phyloP scores from a whole-genome alignment of 1,140 invertebrate genomes.

The Aphelenchoides besseyi region DNA sequence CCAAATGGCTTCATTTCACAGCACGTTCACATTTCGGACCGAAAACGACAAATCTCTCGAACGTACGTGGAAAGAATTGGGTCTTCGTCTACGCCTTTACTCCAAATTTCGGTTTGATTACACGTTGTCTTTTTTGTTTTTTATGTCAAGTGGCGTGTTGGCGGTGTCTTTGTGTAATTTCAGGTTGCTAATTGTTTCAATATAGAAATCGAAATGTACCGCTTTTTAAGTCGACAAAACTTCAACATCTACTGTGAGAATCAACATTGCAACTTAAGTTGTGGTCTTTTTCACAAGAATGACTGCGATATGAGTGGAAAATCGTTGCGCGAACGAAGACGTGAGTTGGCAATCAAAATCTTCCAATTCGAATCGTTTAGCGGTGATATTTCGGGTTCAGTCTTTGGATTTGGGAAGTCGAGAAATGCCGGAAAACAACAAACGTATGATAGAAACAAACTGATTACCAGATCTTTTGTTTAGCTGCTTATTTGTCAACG shows the following conservation, averaged over 20 bases:
- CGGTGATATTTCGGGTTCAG: neutral
- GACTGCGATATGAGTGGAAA: neutral
- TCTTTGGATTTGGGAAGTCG: neutral
- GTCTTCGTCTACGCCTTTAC: too few relatives aligned
- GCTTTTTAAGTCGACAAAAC: neutral
- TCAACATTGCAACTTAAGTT: neutral
- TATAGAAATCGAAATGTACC: conserved; percentile 17
- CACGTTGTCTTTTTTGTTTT: too few relatives aligned
- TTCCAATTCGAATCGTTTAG: neutral
- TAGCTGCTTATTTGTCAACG: neutral
- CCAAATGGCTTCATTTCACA: too few relatives aligned
- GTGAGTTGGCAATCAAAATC: neutral
- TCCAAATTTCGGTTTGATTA: too few relatives aligned
- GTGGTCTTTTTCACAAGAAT: neutral
- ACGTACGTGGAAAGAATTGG: too few relatives aligned
- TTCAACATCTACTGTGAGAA: neutral
- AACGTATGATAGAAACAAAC: neutral
- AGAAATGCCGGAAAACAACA: neutral
- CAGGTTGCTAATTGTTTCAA: too few relatives aligned
- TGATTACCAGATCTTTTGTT: neutral
- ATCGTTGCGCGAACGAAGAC: neutral
- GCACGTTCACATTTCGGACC: too few relatives aligned
- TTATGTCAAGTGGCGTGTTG: too few relatives aligned
- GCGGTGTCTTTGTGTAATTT: too few relatives aligned
- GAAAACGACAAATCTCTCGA: too few relatives aligned